Conservation (phyloP, 2,888 invertebrate genomes). For the Biston betularia region DNA sequence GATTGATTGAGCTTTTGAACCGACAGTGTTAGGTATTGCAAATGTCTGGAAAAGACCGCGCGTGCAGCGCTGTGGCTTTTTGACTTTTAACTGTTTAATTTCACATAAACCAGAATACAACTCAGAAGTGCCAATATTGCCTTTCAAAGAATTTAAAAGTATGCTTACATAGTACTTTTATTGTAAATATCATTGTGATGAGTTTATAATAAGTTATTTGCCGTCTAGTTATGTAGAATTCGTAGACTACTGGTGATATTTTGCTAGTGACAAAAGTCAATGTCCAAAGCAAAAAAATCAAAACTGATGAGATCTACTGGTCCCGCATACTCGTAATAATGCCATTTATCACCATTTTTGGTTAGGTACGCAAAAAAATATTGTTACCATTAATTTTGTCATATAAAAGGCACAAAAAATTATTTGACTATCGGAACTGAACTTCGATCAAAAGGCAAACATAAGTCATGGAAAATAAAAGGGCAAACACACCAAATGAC, state of each 20-base stretch:
- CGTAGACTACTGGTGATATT: too few species aligned
- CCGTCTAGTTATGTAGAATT: too few species aligned
- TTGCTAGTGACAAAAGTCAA: too few species aligned
- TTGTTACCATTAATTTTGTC: background rate
- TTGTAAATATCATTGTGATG: too few species aligned
- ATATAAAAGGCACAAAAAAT: background rate
- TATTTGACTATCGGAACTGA: background rate
- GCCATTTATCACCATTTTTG: too few species aligned
- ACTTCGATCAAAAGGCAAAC: constrained; percentile 19
- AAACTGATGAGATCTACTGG: too few species aligned
- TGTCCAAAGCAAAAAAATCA: too few species aligned
- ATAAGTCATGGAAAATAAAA: constrained; percentile 21
- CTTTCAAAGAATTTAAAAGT: too few species aligned
- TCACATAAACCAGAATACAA: background rate
- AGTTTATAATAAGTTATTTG: too few species aligned
- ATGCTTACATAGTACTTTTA: too few species aligned
- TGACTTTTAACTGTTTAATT: background rate
- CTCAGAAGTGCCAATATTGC: too few species aligned
- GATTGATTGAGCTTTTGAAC: constrained; percentile 41
- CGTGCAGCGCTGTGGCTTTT: constrained; percentile 1
- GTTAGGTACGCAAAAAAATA: too few species aligned
- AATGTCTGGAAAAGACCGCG: constrained; percentile 18
- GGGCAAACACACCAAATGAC: constrained; percentile 21
- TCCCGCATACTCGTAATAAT: background rate
- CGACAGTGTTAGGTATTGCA: constrained; percentile 22